Evolutionary conservation across 2,888 invertebrate genomes (phyloP), one percentile per base, ranked within the genome.

Genomic region (Stenolophus ochropezus): DNA sequence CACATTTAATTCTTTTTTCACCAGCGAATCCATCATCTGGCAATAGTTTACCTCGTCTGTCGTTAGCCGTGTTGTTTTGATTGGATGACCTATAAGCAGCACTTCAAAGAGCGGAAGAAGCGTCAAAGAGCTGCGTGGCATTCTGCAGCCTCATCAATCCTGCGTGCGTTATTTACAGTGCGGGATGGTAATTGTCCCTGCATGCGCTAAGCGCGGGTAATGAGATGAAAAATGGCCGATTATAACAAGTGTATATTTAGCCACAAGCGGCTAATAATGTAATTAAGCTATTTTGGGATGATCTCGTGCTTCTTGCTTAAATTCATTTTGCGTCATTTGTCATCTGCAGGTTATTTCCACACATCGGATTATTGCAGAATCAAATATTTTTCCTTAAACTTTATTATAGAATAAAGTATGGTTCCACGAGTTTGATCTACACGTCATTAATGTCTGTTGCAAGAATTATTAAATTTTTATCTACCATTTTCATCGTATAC

Each of bases 11-110:
- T 4, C 61, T 14, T 23, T 21, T 61, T 61, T 61, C 61, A 61
- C 11, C 61, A 14, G 14, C 2, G n/a, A n/a, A 61, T 61, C 61
- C 5, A 61, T 61, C 25, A n/a, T 25, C 20, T 4, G n/a, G n/a
- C 4, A 14, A 61, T 61, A 61, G 61, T 61, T 61, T 61, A 61
- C 61, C 61, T 61, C 23, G 61, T 61, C 61, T 61, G 61, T 61
- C 61, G 21, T 25, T 25, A 25, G 61, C 25, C 23, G n/a, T 61
- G 21, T 61, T 61, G 61, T 61, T 61, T 61, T 61, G 61, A 61
- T 25, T 61, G 61, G 61, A 61, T 61, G 61, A 61, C 61, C 25
- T 61, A 61, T 61, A 23, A 61, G n/a, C 23, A 61, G 11, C 61
- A 21, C 20, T 23, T 58, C 61, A 61, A 61, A 61, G n/a, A n/a